Evolutionary conservation across 2,113 vertebrate genomes (phyloP), one percentile per base, ranked within the genome.

Genomic region (Lontra canadensis): DNA sequence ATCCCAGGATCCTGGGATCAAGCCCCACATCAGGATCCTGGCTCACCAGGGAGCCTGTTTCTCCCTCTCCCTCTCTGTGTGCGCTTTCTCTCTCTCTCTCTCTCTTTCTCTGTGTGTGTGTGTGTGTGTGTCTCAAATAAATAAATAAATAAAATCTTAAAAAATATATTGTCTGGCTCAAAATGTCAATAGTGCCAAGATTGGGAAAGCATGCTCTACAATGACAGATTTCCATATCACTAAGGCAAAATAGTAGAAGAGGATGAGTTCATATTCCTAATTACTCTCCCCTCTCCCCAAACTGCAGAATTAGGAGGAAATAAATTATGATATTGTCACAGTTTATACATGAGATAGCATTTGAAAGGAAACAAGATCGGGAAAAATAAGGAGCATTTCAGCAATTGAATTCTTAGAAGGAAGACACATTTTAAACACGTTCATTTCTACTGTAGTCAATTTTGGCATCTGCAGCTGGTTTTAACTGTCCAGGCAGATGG

Each of bases 401-500:
- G 57, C n/a, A 92, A 89, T n/a, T 39, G 65, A 84, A 8, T 78
- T 94, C 49, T 84, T 71, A 69, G 73, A 94, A 92, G 44, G 74
- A 93, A 90, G 97, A 93, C 18, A 69, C 7, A 95, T 21, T 90
- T 57, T 78, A 95, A 49, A 57, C 7, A 76, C 59, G 83, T 95
- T 67, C 29, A 61, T 86, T 78, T 95, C 79, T 82, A 92, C 1
- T 9, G 3, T 21, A 82, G 63, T 31, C 85, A 94, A 29, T 9
- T 23, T 36, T 91, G 44, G 69, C 79, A 14, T 71, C 71, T 81
- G 23, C 9, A 26, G 17, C 36, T 20, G n/a, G 57, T 87, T 91
- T 89, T 79, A 81, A 39, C 31, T 31, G 15, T 67, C 49, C 15
- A 15, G 31, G 71, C 17, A 90, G 63, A 84, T n/a, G 39, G 52